phyloP scores from a whole-genome alignment of 2,888 invertebrate species.

The Eristalis pertinax region DNA sequence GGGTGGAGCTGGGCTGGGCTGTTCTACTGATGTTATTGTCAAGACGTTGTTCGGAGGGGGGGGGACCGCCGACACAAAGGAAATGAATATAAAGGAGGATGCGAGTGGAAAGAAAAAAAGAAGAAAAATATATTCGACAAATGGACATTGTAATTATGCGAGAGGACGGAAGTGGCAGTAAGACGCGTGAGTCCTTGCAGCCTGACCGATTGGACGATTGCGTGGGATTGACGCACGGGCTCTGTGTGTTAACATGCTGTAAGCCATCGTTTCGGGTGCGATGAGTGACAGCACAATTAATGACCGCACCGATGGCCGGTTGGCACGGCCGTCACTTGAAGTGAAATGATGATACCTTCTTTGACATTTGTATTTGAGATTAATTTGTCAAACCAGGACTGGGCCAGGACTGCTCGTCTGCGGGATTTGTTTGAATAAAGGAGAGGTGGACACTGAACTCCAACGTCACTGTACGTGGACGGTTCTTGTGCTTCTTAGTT shows the following conservation, averaged over 20 bases:
- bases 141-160: slow-evolving; percentile 38
- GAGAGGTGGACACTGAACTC: background rate
- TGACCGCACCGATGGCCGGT: slow-evolving; percentile 5
- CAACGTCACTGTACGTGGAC: too few species aligned
- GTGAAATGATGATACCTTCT: background rate
- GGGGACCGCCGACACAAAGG: background rate
- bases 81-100: slow-evolving; percentile 9
- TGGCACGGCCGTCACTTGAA: slow-evolving; percentile 27
- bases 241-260: slow-evolving; percentile 5
- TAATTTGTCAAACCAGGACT: background rate
- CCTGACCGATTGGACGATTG: background rate
- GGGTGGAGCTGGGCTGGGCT: slow-evolving; percentile 19
- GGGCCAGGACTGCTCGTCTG: too few species aligned
- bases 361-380: too few species aligned
- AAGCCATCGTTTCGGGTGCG: background rate
- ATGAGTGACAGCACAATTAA: slow-evolving; percentile 21
- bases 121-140: slow-evolving; percentile 5
- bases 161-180: slow-evolving; percentile 7
- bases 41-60: slow-evolving; percentile 18
- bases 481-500: too few species aligned
- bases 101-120: background rate
- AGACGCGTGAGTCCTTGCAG: background rate
- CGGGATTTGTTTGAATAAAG: background rate
- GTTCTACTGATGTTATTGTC: slow-evolving; percentile 27
- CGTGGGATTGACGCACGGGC: too few species aligned